Conservation (phyloP, 1,140 invertebrate species). For the Drosophila dunni region DNA sequence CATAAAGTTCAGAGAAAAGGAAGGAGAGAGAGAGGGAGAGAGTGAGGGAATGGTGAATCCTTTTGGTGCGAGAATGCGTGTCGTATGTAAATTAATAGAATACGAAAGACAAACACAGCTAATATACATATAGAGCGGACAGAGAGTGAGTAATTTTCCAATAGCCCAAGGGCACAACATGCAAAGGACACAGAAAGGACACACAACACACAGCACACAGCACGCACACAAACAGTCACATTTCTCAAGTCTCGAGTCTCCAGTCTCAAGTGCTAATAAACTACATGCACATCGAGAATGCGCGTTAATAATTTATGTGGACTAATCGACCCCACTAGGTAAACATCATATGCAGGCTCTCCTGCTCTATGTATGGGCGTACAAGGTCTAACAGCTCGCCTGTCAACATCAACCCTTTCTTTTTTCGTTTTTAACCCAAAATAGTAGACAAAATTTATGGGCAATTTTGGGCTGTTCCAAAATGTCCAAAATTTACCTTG, state of each 20-base stretch:
- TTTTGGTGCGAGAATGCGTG: conserved; percentile 70
- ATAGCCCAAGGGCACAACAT: conserved; percentile 49
- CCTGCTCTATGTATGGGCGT: conserved; percentile 27
- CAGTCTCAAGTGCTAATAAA: conserved; percentile 76
- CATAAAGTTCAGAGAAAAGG: conserved; percentile 45
- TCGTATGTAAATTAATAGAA: conserved; percentile 81
- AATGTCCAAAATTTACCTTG: conserved; percentile 50
- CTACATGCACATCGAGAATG: conserved; percentile 68
- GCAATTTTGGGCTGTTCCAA: conserved; percentile 46
- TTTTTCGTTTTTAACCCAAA: conserved; percentile 50
- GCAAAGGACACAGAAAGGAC: conserved; percentile 78
- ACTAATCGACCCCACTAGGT: conserved; percentile 58
- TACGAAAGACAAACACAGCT: conserved; percentile 47
- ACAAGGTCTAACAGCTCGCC: background rate
- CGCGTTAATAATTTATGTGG: conserved; percentile 75
- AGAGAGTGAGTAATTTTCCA: conserved; percentile 44
- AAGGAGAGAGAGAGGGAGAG: conserved; percentile 9
- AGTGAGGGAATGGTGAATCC: conserved; percentile 8
- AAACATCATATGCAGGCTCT: conserved; percentile 75
- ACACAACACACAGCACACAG: conserved; percentile 46
- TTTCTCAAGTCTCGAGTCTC: conserved; percentile 54
- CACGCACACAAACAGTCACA: conserved; percentile 15
- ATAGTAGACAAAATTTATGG: conserved; percentile 64
- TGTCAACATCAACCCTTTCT: conserved; percentile 74
- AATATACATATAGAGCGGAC: conserved; percentile 20